Conservation (phyloP, 2,113 vertebrate species). For the Beaufortia kweichowensis region DNA sequence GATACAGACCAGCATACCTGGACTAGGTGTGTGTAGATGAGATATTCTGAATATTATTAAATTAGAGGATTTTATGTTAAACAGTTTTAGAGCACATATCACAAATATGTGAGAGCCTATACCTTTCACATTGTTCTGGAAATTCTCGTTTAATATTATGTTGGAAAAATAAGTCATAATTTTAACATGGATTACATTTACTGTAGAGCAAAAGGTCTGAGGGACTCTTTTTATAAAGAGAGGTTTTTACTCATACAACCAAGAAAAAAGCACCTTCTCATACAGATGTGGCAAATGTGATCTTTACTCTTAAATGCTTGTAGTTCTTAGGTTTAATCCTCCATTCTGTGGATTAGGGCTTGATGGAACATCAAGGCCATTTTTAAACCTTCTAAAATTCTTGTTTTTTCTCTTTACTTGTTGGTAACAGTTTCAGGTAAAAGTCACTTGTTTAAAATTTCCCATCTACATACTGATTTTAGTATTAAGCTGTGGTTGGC, state of each 20-base stretch:
- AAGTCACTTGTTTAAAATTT: not conserved
- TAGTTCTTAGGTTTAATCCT: not conserved
- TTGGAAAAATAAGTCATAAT: not conserved
- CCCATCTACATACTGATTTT: not conserved
- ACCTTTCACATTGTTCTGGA: too few species aligned
- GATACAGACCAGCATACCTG: constrained; percentile 73
- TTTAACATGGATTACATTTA: too few species aligned
- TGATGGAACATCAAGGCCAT: not conserved
- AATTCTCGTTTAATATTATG: not conserved
- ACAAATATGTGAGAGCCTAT: constrained; percentile 34
- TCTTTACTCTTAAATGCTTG: not conserved
- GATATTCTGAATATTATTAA: too few species aligned
- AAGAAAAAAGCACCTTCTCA: not conserved
- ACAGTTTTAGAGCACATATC: too few species aligned
- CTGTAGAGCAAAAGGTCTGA: too few species aligned
- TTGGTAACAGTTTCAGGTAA: not conserved
- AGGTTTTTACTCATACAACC: too few species aligned
- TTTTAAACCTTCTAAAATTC: not conserved
- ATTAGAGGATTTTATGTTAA: too few species aligned
- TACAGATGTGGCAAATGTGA: constrained; percentile 1
- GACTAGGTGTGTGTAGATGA: constrained; percentile 13
- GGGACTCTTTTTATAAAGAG: too few species aligned
- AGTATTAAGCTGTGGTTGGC: not conserved
- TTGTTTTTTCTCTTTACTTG: not conserved
- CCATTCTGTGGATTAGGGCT: not conserved